A percentile compares a stretch with the other conserved stretches of the same genome.
Conservation (phyloP, 2,797 vertebrate species). For the Scyliorhinus canicula region DNA sequence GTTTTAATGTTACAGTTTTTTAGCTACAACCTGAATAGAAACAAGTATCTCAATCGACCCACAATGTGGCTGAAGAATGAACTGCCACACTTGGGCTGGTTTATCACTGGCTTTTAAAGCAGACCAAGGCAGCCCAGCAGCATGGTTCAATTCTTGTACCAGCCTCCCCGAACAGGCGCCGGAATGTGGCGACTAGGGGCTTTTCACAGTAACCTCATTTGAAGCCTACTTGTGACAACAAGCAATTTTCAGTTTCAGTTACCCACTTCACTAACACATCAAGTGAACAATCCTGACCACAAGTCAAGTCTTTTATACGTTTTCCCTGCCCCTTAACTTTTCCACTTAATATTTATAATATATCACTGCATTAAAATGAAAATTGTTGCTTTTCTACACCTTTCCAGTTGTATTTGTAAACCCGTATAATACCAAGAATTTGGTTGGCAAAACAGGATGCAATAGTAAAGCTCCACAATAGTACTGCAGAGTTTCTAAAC, state of each 20-base stretch:
- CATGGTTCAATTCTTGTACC: too few relatives aligned
- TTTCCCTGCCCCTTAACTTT: not conserved
- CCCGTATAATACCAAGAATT: slow-evolving; percentile 25
- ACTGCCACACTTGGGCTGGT: too few relatives aligned
- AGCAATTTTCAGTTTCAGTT: too few relatives aligned
- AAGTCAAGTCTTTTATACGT: not conserved
- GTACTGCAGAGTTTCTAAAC: not conserved
- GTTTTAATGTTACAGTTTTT: slow-evolving; percentile 12
- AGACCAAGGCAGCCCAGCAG: too few relatives aligned
- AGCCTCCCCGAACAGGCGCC: too few relatives aligned
- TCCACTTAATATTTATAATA: not conserved
- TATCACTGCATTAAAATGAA: not conserved
- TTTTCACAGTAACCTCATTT: too few relatives aligned
- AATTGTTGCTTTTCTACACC: not conserved
- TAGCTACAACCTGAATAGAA: slow-evolving; percentile 21
- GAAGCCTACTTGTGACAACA: too few relatives aligned
- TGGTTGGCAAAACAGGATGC: not conserved
- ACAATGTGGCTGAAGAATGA: not conserved
- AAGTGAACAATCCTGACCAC: not conserved
- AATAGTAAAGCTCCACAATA: not conserved
- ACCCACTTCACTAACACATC: not conserved
- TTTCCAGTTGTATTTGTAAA: slow-evolving; percentile 26
- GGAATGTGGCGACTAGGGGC: too few relatives aligned
- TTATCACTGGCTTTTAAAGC: too few relatives aligned
- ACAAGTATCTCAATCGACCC: not conserved